Base-by-base conservation (phyloP, 2,888 invertebrate genomes). In the Drosophila kokeensis region DNA sequence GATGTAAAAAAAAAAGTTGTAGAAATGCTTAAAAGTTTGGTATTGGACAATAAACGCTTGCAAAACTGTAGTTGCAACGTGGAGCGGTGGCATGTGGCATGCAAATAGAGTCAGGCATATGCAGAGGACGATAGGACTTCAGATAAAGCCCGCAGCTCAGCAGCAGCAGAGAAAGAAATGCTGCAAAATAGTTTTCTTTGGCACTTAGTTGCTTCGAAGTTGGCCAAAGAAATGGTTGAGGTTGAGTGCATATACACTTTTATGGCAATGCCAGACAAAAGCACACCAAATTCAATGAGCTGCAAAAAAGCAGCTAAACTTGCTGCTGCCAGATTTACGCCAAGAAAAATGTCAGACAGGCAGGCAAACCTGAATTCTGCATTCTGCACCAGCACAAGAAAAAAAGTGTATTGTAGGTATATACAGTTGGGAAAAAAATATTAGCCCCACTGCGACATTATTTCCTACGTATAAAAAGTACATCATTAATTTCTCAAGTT, bases 21-120 rank as follows among this genome's bases (percentile, higher is more conserved):
- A 15, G 77, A 78, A 83, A 79, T 79, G 77, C 79, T 81, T 76
- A 78, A 90, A 90, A 88, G 82, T 88, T 90, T 87, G 62, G 76
- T 77, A 90, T 90, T 88, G 89, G 89, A 90, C 87, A 90, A 90
- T 89, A 90, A 90, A 81, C 79, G 87, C 65, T 62, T 71, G 79
- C 75, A 75, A 45, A 52, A 66, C 50, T 68, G 73, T 66, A 66
- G 63, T 50, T 66, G 55, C 48, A 53, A 40, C 53, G 32, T 18
- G 52, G 10, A 55, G n/a, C n/a, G 34, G 34, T 11, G 15, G 45
- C 24, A 15, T 24, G 18, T 7, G 11, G 24, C 45, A 45, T n/a
- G 21, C 58, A 67, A 64, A 78, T 78, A 55, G 71, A 78, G 71
- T 71, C 64, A 45, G 61, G 59, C 81, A 76, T 68, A 76, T 78